A percentile compares a stretch with the other conserved stretches of the same genome.
Conservation (phyloP, 2,797 vertebrate genomes). For the Alca torda region DNA sequence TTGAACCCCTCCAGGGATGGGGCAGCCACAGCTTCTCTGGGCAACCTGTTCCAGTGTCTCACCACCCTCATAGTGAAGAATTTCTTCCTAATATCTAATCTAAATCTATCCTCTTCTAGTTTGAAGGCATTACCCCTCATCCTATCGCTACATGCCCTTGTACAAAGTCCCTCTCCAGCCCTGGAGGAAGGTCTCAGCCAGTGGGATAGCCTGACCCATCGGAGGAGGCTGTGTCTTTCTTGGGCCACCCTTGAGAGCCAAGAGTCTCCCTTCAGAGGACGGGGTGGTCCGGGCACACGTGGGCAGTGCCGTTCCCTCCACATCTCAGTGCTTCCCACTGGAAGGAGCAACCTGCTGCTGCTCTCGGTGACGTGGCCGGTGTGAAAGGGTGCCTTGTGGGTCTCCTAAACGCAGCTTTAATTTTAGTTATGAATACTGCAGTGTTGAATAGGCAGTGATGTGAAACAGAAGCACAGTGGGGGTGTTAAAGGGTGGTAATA, state of each 20-base stretch:
- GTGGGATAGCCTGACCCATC: not conserved
- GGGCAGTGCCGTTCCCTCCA: accelerated
- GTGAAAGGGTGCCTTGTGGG: not conserved
- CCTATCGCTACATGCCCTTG: not conserved
- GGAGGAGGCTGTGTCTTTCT: not conserved
- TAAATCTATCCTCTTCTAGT: not conserved
- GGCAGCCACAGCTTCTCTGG: not conserved
- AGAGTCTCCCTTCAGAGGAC: accelerated
- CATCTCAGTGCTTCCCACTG: accelerated
- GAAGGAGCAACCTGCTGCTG: not conserved
- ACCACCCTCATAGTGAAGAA: not conserved
- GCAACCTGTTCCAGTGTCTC: not conserved
- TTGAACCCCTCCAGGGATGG: not conserved
- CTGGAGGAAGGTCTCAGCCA: not conserved
- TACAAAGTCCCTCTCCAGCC: not conserved
- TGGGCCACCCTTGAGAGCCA: not conserved
- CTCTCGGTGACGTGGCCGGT: accelerated
- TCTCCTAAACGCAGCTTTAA: not conserved
- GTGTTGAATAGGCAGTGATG: constrained; percentile 13
- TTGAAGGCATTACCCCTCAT: not conserved
- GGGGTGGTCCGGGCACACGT: accelerated
- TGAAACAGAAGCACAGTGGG: constrained; percentile 65
- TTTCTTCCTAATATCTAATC: not conserved
- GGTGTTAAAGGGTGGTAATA: constrained; percentile 66
- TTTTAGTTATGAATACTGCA: constrained; percentile 22